Evolutionary conservation across 2,888 invertebrate species (phyloP).

Genomic region (Netelia fuscicornis): DNA sequence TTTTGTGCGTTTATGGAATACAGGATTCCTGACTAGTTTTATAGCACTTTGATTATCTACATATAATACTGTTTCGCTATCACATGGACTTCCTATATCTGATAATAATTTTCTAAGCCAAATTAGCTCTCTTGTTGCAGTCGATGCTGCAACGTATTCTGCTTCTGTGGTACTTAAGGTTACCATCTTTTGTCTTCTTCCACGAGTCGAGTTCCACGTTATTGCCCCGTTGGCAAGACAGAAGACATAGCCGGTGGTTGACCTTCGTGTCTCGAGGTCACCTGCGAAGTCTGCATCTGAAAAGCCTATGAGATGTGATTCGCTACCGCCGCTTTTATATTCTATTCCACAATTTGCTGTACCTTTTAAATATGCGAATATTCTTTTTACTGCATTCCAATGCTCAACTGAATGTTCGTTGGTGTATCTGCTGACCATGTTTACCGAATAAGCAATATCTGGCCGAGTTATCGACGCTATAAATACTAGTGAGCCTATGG

Average conservation of each 20-base stretch:
- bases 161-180: no score
- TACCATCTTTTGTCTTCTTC: constrained; percentile 24
- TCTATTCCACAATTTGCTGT: neutral
- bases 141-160: no score
- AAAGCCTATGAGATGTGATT: constrained; percentile 45
- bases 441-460: neutral
- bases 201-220: constrained; percentile 61
- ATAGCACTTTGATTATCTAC: constrained; percentile 17
- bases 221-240: constrained; percentile 50
- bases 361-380: constrained; percentile 5
- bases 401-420: neutral
- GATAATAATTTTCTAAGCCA: neutral
- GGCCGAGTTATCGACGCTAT: neutral
- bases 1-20: constrained; percentile 4
- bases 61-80: neutral
- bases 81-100: constrained; percentile 41
- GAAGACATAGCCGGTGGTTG: constrained; percentile 65
- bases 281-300: constrained; percentile 65
- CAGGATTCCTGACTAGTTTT: constrained; percentile 6
- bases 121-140: no score
- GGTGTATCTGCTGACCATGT: constrained; percentile 12
- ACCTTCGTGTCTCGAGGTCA: constrained; percentile 54
- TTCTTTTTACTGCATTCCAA: constrained; percentile 12
- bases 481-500: neutral
- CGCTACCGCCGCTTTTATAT: constrained; percentile 10